Conservation (phyloP, 2,113 vertebrate genomes). For the Tupaia tana region DNA sequence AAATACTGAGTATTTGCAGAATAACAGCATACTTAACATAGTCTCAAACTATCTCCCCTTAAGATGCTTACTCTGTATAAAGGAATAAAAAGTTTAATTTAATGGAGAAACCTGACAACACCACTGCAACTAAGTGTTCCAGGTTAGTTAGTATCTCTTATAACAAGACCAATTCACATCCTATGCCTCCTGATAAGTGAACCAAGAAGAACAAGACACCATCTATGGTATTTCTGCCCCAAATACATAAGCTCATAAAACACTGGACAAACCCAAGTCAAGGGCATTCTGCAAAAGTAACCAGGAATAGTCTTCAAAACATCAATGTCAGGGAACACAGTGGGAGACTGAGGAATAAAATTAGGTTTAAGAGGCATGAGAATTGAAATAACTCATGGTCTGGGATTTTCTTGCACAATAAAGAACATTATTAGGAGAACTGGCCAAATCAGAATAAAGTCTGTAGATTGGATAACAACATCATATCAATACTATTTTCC, state of each 20-base stretch:
- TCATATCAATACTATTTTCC: neutral
- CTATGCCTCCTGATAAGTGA: accelerated
- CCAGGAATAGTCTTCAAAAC: neutral
- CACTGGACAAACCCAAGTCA: neutral
- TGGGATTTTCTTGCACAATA: neutral
- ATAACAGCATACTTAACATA: neutral
- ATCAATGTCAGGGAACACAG: neutral
- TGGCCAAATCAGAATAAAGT: neutral
- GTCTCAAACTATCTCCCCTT: neutral
- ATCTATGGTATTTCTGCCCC: neutral
- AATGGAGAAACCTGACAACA: no score
- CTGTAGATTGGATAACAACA: neutral
- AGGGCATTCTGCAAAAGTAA: neutral
- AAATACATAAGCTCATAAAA: neutral
- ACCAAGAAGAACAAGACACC: neutral
- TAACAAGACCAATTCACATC: accelerated
- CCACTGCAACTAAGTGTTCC: accelerated
- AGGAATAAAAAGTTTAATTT: neutral
- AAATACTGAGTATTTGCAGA: neutral
- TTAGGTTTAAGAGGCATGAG: accelerated
- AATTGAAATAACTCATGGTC: accelerated
- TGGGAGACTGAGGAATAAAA: neutral
- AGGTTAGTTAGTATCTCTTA: neutral
- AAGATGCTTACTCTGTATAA: neutral
- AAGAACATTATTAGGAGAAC: neutral